phyloP scores from a whole-genome alignment of 2,113 vertebrate genomes.

The Chaetorhynchus papuensis region DNA sequence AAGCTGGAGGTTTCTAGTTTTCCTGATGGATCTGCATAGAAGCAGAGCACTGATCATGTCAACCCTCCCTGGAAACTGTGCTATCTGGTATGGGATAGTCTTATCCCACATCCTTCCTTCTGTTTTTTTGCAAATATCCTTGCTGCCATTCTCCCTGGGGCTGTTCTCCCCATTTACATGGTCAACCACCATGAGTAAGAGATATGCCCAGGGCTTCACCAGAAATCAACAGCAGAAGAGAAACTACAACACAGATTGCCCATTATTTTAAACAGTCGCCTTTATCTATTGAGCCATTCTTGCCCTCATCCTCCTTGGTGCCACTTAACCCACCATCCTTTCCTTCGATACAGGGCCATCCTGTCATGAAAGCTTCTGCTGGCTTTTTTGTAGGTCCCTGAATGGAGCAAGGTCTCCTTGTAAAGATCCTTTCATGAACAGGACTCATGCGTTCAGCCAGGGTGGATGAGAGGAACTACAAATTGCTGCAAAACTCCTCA shows the following conservation, averaged over 20 bases:
- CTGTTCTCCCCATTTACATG: background rate
- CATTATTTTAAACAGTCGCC: background rate
- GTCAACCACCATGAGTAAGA: background rate
- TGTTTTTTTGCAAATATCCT: background rate
- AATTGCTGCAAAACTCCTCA: background rate
- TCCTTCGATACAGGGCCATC: background rate
- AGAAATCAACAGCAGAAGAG: background rate
- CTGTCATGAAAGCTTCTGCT: background rate
- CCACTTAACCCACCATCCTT: background rate
- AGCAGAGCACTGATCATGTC: too few relatives aligned
- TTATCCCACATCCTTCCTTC: background rate
- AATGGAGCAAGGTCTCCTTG: background rate
- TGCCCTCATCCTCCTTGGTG: background rate
- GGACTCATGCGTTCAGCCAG: background rate
- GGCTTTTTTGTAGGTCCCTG: background rate
- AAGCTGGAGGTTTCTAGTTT: background rate
- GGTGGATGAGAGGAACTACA: background rate
- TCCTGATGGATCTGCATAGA: background rate
- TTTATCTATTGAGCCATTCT: background rate
- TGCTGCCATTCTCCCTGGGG: background rate
- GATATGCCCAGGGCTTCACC: background rate
- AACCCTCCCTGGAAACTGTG: rapidly evolving
- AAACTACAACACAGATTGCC: background rate
- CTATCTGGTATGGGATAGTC: background rate
- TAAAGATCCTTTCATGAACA: background rate